These are phyloP conservation scores for Osmerus eperlanus DNA, from an alignment of 2,113 vertebrate genomes.

Conservation along the genomic window DNA sequence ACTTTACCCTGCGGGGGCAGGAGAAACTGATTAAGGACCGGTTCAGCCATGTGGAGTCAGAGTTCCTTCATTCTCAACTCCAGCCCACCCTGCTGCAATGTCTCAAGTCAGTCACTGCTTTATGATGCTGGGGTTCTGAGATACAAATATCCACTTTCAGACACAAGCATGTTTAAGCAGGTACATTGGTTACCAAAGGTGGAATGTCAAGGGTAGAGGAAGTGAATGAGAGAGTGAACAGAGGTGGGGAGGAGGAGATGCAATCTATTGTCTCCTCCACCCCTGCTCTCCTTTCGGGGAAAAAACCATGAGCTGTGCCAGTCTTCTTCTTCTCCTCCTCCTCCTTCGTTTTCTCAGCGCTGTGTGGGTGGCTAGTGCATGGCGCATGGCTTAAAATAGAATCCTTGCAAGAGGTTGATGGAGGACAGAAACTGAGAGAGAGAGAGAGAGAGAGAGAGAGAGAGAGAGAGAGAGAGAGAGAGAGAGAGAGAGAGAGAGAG, in stretches of 20 bases:
- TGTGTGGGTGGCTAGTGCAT: constrained; percentile 64
- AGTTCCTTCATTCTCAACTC: background rate
- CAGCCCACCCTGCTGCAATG: background rate
- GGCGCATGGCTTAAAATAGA: constrained; percentile 71
- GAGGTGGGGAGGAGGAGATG: constrained; percentile 7
- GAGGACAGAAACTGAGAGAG: constrained; percentile 54
- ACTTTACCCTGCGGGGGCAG: background rate
- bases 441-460: constrained; percentile 43
- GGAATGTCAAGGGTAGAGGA: no score
- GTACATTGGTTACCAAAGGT: no score
- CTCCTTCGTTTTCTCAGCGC: constrained; percentile 21
- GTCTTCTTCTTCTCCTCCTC: constrained; percentile 45
- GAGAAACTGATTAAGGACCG: background rate
- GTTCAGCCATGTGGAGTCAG: background rate
- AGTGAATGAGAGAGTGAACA: background rate
- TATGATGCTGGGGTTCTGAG: background rate
- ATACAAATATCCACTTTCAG: no score
- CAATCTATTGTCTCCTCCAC: background rate
- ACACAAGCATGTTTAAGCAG: no score
- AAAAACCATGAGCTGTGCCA: constrained; percentile 53
- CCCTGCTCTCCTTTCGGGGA: no score
- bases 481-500: constrained; percentile 49
- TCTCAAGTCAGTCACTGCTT: background rate
- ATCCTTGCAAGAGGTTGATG: constrained; percentile 64
- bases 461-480: constrained; percentile 50